Evolutionary conservation across 2,888 invertebrate species (phyloP).

Genomic region (Tiliacea aurago): DNA sequence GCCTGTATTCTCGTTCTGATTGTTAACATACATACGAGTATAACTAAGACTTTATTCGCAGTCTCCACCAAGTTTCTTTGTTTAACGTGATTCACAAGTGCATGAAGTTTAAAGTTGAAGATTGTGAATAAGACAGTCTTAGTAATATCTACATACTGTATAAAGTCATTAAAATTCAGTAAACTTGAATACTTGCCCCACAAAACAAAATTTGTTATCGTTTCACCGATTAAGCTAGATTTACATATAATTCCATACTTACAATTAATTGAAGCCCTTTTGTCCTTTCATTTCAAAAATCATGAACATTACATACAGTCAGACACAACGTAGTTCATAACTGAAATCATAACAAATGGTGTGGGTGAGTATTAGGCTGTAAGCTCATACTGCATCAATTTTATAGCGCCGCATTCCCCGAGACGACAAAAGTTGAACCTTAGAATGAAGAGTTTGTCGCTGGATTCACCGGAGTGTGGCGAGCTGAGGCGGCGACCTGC

Average conservation of each 20-base stretch:
- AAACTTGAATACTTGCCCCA: slow-evolving; percentile 58
- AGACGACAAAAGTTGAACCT: slow-evolving; percentile 98
- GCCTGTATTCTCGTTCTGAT: slow-evolving; percentile 70
- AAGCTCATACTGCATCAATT: slow-evolving; percentile 84
- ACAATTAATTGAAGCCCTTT: slow-evolving; percentile 28
- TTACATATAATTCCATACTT: slow-evolving; percentile 35
- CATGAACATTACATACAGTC: slow-evolving; percentile 40
- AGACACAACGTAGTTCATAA: slow-evolving; percentile 36
- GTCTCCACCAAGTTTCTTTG: slow-evolving; percentile 36
- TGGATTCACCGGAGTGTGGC: slow-evolving; percentile 98
- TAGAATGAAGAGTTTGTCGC: slow-evolving; percentile 99
- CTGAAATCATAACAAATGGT: slow-evolving; percentile 62
- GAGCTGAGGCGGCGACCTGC: slow-evolving; percentile 93
- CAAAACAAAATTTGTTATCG: slow-evolving; percentile 60
- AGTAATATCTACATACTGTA: slow-evolving; percentile 42
- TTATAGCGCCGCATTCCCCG: slow-evolving; percentile 98
- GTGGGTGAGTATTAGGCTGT: slow-evolving; percentile 69
- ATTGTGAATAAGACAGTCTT: slow-evolving; percentile 55
- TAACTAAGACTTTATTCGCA: slow-evolving; percentile 51
- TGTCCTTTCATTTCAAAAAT: slow-evolving; percentile 33
- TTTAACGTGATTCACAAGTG: slow-evolving; percentile 26
- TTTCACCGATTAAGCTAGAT: slow-evolving; percentile 54
- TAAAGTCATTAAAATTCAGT: slow-evolving; percentile 48
- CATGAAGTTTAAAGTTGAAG: slow-evolving; percentile 28
- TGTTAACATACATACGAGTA: slow-evolving; percentile 47